Evolutionary conservation across 2,888 invertebrate species (phyloP), one percentile per base, ranked within the genome.

Genomic region (Aphidius colemani): DNA sequence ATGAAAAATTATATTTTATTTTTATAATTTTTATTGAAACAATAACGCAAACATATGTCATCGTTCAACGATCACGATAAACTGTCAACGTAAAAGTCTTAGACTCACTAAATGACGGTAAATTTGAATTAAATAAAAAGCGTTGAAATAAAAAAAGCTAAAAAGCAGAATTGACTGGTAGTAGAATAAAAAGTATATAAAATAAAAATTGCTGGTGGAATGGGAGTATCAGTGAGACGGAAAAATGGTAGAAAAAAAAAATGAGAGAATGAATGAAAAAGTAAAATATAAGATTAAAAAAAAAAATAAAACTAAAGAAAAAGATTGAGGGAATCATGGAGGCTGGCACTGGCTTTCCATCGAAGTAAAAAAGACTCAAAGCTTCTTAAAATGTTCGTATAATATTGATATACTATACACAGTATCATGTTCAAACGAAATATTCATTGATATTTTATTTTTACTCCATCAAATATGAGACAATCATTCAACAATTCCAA

Each of bases 31-130:
- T n/a, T n/a, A n/a, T n/a, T n/a, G n/a, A n/a, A n/a, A n/a, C n/a
- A n/a, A n/a, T n/a, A n/a, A n/a, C n/a, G n/a, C 30, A 30, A 30
- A 30, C 30, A 30, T 18, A 3, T 30, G 3, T 3, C 30, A 30
- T 2, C 30, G 5, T 5, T 30, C 30, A 30, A 30, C 30, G 30
- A 30, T 30, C 30, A 30, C 5, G 5, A 30, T 30, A 30, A 67
- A 67, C 72, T 69, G 69, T 66, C 71, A 71, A 72, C 67, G 72
- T 73, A 75, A 78, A 77, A 78, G 77, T 78, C 72, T 68, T 72
- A 74, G 74, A 78, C 75, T 77, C 77, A 78, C 78, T 76, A 78
- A 78, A 78, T 78, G 78, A 69, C 59, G 63, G 53, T 55, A 64
- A 64, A 65, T 57, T 45, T 41, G 43, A 57, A 63, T 48, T 39